Base-by-base conservation (phyloP, 2,797 vertebrate species). In the Sebastes aleutianus region DNA sequence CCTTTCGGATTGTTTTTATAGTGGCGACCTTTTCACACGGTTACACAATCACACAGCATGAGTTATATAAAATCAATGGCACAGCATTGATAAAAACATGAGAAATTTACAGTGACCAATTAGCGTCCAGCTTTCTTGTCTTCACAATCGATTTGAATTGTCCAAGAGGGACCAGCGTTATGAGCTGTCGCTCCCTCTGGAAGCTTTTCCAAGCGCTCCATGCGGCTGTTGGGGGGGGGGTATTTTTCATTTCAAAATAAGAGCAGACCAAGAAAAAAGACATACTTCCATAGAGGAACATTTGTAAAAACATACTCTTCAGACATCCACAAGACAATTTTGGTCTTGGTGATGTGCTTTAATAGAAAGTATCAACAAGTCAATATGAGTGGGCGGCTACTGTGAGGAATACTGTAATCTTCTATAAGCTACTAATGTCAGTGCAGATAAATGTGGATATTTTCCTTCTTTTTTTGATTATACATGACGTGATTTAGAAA, bases 61-160 rank as follows among this genome's bases (percentile, higher is more conserved):
- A 85, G 53, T 85, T 71, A 76, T 68, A 24, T 20, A 13, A 78
- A 83, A 86, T 80, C 75, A 76, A 81, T 89, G 53, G 20, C 34
- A 34, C 39, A 8, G 31, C 32, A 84, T 62, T 72, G 76, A 82
- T 57, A 22, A 65, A 66, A 70, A 50, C 62, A 59, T 20, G 32
- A 72, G 29, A 64, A 43, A 32, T 74, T 26, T 58, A 76, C 32
- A 61, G 26, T 22, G 54, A 70, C 50, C 76, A 64, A 67, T 57
- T 50, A 74, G 47, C 20, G 59, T 86, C 34, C 34, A 72, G 47
- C 65, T 58, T 64, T 78, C 18, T 61, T 64, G 39, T 79, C 69
- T 66, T 57, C 69, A 73, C 20, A 79, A 54, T 72, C 5, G 13
- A 77, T 72, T 36, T 69, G 53, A 70, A 76, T 31, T 61, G 54